Conservation (phyloP, 2,113 vertebrate genomes). For the Oryctolagus cuniculus region mOryCun1.1 NC_091432.1:158259501-158260000, state of each 20-base stretch:
- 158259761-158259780: neutral
- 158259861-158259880: neutral
- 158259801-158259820: neutral
- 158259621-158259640: neutral
- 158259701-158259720: neutral
- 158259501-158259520: neutral
- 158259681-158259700: neutral
- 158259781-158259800: neutral
- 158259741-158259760: neutral
- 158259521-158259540: neutral
- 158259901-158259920: neutral
- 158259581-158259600: neutral
- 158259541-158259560: neutral
- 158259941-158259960: neutral
- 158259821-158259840: neutral
- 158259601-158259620: neutral
- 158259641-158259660: neutral
- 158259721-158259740: neutral
- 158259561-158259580: neutral
- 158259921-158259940: neutral
- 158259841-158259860: neutral
- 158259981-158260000: neutral
- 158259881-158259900: neutral
- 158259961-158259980: neutral
- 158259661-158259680: neutral